Evolutionary conservation across 1,140 invertebrate genomes (phyloP), one percentile per base, ranked within the genome.

Genomic region (Drosophila mayri): DNA sequence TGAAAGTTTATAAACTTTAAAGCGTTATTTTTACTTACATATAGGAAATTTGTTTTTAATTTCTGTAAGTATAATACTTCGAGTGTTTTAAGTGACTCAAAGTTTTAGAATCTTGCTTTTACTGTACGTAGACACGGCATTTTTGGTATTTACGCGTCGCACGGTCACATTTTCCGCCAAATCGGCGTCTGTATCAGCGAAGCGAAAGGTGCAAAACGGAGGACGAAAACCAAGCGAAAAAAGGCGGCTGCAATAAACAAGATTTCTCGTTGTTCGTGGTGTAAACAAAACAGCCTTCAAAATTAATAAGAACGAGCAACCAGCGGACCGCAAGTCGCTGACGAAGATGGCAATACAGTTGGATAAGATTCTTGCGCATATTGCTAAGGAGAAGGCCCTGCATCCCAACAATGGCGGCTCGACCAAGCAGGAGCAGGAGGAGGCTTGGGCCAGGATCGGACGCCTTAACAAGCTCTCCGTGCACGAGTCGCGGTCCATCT

Each of bases 401-500:
- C 91, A 91, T 76, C 91, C 91, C 5, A 91, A 91, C 62, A 91
- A 91, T 74, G 77, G 82, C 41, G 71, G 59, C 18, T 58, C 85
- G 6, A 79, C 55, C 58, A 92, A 92, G 62, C 84, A 88, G 59
- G 91, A 92, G 47, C 76, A 90, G 62, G 91, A 92, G 37, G 91
- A 92, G 14, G 91, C 91, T 11, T 92, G 91, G 91, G 61, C 76
- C 28, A 77, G 91, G 50, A 87, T 92, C 18, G 91, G 91, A 0
- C 84, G 84, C 16, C 84, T 91, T 9, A 92, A 92, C 59, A 92
- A 91, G 65, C 67, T 92, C 7, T 90, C 91, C 40, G 87, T 91
- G 40, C 91, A 91, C 46, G 91, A 92, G 58, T 86, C 87, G 18
- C 91, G 92, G 22, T 92, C 91, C 10, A 92, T 92, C 57, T 92